Evolutionary conservation across 2,888 invertebrate genomes (phyloP), one percentile per base, ranked within the genome.

Genomic region (Harmothoe impar): DNA sequence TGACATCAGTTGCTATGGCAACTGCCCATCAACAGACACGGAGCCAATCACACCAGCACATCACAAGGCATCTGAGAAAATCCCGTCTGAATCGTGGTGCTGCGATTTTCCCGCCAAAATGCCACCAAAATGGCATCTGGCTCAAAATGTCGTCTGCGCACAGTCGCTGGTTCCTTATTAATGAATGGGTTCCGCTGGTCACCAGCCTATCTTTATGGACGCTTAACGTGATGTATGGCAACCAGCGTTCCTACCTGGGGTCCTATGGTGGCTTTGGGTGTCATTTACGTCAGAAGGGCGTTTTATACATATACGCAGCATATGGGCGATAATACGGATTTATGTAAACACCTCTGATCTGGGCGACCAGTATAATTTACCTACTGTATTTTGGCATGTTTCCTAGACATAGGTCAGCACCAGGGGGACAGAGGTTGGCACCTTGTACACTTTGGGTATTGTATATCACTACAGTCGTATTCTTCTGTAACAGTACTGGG

Each of bases 221-320:
- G 29, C n/a, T 29, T 15, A 72, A 25, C 5, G 31, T 72, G 72
- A 72, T 25, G 3, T 15, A 72, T 25, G 29, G 31, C 29, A 25
- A 68, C 72, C 15, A 29, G 72, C 15, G 29, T 29, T 3, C 72
- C 72, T 29, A 72, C 72, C 1, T 72, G 72, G 31, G 5, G 31
- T 25, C 25, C 72, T 25, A 7, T 29, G 72, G 29, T 25, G 72
- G 31, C 68, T 5, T 7, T 5, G 23, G 68, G n/a, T n/a, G 23
- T 7, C 15, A 72, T 72, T 72, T 72, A 72, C 72, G 72, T 15
- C 5, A 3, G 29, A 72, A 7, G 72, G 72, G 29, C 72, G 25
- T 72, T 72, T n/a, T 72, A 72, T 72, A 72, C n/a, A n/a, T 72
- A 72, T 72, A 29, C 29, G 72, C 29, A 25, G 15, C 72, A n/a